A percentile compares a stretch with the other conserved stretches of the same genome.
phyloP scores from a whole-genome alignment of 2,113 vertebrate genomes.

The Sciurus niger region DNA sequence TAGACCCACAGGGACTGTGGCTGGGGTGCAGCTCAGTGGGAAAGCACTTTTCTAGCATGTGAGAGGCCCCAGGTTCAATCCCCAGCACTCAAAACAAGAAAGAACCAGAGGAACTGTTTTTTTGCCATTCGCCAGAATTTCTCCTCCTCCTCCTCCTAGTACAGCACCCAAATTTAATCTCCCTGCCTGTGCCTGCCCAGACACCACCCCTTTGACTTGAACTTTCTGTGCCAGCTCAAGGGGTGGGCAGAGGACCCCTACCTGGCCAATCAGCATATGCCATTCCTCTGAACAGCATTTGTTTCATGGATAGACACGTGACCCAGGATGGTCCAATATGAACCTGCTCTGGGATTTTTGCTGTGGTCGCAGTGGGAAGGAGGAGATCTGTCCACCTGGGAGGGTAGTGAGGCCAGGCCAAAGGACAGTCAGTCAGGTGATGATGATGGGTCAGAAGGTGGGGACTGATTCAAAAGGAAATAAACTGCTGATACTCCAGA shows the following conservation, averaged over 20 bases:
- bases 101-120: background rate
- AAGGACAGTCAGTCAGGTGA: no score
- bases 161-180: background rate
- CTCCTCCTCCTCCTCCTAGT: background rate
- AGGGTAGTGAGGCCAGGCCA: no score
- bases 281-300: background rate
- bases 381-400: background rate
- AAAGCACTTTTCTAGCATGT: background rate
- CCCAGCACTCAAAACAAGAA: background rate
- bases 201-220: background rate
- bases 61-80: background rate
- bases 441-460: no score
- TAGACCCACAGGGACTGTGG: background rate
- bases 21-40: background rate
- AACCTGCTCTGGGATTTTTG: background rate
- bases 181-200: background rate
- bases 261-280: background rate
- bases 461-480: no score
- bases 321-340: background rate
- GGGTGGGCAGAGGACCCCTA: background rate
- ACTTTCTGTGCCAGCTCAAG: background rate
- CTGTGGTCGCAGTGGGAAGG: background rate
- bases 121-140: background rate
- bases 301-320: background rate
- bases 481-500: no score